These are phyloP conservation scores for Vultur gryphus DNA, from an alignment of 2,797 vertebrate genomes.

Conservation along the genomic window DNA sequence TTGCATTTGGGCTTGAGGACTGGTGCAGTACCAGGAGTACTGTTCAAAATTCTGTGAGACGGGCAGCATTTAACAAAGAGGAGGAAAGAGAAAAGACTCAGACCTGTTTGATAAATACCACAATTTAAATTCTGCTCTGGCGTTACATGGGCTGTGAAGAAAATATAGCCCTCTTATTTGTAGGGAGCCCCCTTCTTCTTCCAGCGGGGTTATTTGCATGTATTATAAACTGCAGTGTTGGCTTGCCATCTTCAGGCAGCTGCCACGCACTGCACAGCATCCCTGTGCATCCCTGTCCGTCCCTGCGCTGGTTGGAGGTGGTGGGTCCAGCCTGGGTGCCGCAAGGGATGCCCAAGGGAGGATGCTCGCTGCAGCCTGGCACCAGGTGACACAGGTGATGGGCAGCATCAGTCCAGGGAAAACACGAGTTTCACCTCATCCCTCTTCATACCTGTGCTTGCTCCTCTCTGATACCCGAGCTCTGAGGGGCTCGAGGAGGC, in stretches of 20 bases:
- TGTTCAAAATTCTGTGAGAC: not conserved
- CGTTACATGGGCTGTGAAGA: slow-evolving; percentile 10
- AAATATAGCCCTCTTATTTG: slow-evolving; percentile 21
- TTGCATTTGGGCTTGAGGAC: slow-evolving; percentile 36
- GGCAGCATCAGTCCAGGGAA: not conserved
- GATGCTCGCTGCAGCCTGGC: not conserved
- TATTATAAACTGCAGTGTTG: slow-evolving; percentile 52
- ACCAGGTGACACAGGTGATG: not conserved
- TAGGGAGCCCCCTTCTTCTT: slow-evolving; percentile 28
- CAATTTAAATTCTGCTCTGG: slow-evolving; percentile 53
- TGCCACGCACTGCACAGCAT: slow-evolving; percentile 48
- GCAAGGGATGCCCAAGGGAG: not conserved
- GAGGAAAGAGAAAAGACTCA: not conserved
- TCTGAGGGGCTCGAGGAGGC: not conserved
- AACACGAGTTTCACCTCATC: not conserved
- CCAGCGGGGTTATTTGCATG: slow-evolving; percentile 5
- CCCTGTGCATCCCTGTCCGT: not conserved
- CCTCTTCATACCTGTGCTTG: not conserved
- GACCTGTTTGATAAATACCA: not conserved
- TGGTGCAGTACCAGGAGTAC: not conserved
- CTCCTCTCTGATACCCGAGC: not conserved
- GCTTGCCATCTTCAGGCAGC: slow-evolving; percentile 72
- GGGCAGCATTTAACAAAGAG: not conserved
- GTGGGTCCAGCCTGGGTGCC: not conserved
- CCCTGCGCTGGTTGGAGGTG: not conserved